Percentiles rank a stretch among this genome's conserved stretches.
Conservation (phyloP, 2,797 vertebrate genomes). For the Ataeniobius toweri region DNA sequence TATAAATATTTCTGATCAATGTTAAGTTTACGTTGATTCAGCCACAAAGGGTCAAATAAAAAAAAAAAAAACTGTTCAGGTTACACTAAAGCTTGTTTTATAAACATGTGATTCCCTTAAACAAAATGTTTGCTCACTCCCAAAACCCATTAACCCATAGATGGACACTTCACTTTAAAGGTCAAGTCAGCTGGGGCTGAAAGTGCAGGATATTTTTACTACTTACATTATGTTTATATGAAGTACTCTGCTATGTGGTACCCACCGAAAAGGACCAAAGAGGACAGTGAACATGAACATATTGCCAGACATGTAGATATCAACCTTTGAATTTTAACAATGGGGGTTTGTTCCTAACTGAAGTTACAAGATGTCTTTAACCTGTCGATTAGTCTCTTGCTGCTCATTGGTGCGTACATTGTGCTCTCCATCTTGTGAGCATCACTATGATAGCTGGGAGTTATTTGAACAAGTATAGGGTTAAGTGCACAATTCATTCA, state of each 20-base stretch:
- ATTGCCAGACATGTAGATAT: neutral
- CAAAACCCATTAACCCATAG: constrained; percentile 35
- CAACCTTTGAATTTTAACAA: neutral
- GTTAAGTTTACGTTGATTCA: neutral
- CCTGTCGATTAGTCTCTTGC: constrained; percentile 11
- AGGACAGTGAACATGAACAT: neutral
- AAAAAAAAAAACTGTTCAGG: constrained; percentile 4
- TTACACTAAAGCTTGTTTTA: neutral
- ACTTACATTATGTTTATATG: neutral
- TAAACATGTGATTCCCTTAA: constrained; percentile 4
- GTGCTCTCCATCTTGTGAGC: constrained; percentile 39
- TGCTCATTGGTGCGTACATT: constrained; percentile 5
- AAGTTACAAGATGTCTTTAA: constrained; percentile 11
- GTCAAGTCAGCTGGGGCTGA: constrained; percentile 25
- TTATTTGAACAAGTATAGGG: constrained; percentile 29
- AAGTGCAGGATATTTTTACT: constrained; percentile 1
- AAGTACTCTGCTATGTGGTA: neutral
- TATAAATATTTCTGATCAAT: neutral
- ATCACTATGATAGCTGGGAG: constrained; percentile 49
- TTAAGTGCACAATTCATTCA: constrained; percentile 55
- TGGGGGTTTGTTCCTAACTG: neutral
- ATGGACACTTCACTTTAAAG: constrained; percentile 21
- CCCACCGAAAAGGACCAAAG: neutral
- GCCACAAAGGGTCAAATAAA: neutral
- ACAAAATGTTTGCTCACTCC: constrained; percentile 14